Evolutionary conservation across 1,140 invertebrate genomes (phyloP).

Genomic region (Drosophila funebris): DNA sequence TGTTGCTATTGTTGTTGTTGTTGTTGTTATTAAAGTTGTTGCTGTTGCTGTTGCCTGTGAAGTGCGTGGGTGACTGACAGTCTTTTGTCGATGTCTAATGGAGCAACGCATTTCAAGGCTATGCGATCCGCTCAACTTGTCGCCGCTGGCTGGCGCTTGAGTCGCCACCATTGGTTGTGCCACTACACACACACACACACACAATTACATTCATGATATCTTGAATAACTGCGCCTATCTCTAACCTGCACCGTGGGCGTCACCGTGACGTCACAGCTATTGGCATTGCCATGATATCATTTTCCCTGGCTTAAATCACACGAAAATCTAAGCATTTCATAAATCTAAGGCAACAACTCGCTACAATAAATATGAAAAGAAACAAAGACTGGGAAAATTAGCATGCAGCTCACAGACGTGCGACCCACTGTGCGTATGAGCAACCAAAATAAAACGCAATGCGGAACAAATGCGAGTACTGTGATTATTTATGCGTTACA

Average conservation of each 20-base stretch:
- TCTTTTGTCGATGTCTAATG: constrained; percentile 38
- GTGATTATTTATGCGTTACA: constrained; percentile 78
- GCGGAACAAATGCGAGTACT: constrained; percentile 62
- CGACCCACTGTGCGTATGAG: constrained; percentile 74
- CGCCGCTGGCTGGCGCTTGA: constrained; percentile 44
- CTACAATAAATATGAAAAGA: constrained; percentile 58
- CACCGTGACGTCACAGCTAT: constrained; percentile 33
- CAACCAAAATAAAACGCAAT: constrained; percentile 45
- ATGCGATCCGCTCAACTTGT: constrained; percentile 43
- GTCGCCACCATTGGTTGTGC: constrained; percentile 17
- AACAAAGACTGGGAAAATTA: constrained; percentile 37
- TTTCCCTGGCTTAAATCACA: constrained; percentile 51
- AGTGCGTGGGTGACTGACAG: constrained; percentile 74
- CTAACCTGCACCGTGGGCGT: constrained; percentile 13
- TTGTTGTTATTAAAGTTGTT: not conserved
- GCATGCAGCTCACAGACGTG: constrained; percentile 63
- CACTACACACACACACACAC: not conserved
- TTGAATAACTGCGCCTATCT: constrained; percentile 31
- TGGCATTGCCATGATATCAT: constrained; percentile 37
- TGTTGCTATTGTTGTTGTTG: constrained; percentile 38
- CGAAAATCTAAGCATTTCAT: constrained; percentile 52
- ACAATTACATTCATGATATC: not conserved
- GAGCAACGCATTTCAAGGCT: constrained; percentile 63
- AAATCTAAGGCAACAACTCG: constrained; percentile 61
- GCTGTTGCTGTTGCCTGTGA: constrained; percentile 16